Percentiles rank a stretch among this genome's conserved stretches.
Evolutionary conservation across 2,888 invertebrate genomes (phyloP).

Genomic region (Plagodis pulveraria): DNA sequence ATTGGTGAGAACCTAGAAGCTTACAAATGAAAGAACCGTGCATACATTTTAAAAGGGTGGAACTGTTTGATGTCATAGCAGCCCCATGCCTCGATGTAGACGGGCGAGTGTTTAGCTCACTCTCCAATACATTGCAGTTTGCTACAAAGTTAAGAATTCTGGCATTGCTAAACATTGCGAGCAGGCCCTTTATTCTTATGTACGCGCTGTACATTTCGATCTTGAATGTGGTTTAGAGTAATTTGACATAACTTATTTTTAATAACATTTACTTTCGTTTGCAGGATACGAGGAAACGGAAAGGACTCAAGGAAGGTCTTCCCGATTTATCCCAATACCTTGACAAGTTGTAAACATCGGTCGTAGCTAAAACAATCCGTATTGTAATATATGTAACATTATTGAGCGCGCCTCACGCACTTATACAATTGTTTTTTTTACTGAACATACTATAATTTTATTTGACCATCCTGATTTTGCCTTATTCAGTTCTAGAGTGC

Average conservation of each 20-base stretch:
- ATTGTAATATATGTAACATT: conserved; percentile 80
- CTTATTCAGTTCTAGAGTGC: conserved; percentile 28
- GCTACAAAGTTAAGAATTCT: conserved; percentile 86
- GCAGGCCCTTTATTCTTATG: conserved; percentile 94
- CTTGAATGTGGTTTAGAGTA: neutral
- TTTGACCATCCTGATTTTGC: conserved; percentile 56
- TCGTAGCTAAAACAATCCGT: conserved; percentile 75
- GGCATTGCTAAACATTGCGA: conserved; percentile 87
- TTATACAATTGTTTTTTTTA: conserved; percentile 52
- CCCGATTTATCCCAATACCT: conserved; percentile 97
- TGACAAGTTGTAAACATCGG: conserved; percentile 97
- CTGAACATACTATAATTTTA: conserved; percentile 50
- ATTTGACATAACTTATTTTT: neutral
- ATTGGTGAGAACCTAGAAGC: no score
- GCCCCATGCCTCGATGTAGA: conserved; percentile 67
- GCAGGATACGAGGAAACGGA: conserved; percentile 98
- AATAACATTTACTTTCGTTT: conserved; percentile 35
- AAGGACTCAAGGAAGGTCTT: conserved; percentile 99
- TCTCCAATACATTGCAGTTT: conserved; percentile 63
- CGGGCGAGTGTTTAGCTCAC: conserved; percentile 62
- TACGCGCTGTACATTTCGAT: conserved; percentile 74
- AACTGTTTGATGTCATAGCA: conserved; percentile 42
- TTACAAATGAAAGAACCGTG: no score
- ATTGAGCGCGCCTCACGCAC: conserved; percentile 71
- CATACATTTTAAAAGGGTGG: neutral